These are phyloP conservation scores for Xiphydria camelus DNA, from an alignment of 2,888 invertebrate species.

Conservation along the genomic window DNA sequence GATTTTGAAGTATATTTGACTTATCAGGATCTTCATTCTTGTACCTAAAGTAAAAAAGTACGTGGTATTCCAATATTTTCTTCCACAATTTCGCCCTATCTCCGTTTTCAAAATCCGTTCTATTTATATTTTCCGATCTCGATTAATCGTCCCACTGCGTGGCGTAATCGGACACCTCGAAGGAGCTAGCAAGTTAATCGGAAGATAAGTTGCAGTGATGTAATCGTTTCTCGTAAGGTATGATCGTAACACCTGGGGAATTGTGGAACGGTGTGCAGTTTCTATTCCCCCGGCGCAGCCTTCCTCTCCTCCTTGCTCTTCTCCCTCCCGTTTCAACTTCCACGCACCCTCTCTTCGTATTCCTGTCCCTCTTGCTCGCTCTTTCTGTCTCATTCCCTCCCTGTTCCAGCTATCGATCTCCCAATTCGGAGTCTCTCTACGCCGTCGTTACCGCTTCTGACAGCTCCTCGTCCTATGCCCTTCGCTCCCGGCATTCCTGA, in stretches of 20 bases:
- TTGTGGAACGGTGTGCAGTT: neutral
- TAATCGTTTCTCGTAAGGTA: slow-evolving; percentile 3
- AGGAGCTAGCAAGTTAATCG: too few species aligned
- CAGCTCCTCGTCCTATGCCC: slow-evolving; percentile 12
- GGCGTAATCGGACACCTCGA: too few species aligned
- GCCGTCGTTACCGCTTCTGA: slow-evolving; percentile 15
- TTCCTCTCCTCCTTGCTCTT: slow-evolving; percentile 1
- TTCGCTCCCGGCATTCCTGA: slow-evolving; percentile 10
- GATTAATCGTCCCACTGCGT: too few species aligned
- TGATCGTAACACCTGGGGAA: slow-evolving; percentile 5
- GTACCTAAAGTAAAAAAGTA: too few species aligned
- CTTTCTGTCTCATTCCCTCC: slow-evolving; percentile 9
- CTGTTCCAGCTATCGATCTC: slow-evolving; percentile 15
- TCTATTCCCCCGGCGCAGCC: neutral
- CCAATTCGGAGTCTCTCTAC: slow-evolving; percentile 13
- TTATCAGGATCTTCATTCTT: too few species aligned
- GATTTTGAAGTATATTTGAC: too few species aligned
- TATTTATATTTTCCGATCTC: too few species aligned
- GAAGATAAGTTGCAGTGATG: too few species aligned
- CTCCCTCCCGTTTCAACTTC: slow-evolving; percentile 6
- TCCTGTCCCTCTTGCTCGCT: slow-evolving; percentile 6
- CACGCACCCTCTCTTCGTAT: slow-evolving; percentile 7
- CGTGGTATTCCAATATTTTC: too few species aligned
- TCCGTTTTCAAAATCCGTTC: too few species aligned
- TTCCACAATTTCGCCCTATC: too few species aligned